Evolutionary conservation across 2,113 vertebrate genomes (phyloP).

Genomic region (Malurus cyaneus): DNA sequence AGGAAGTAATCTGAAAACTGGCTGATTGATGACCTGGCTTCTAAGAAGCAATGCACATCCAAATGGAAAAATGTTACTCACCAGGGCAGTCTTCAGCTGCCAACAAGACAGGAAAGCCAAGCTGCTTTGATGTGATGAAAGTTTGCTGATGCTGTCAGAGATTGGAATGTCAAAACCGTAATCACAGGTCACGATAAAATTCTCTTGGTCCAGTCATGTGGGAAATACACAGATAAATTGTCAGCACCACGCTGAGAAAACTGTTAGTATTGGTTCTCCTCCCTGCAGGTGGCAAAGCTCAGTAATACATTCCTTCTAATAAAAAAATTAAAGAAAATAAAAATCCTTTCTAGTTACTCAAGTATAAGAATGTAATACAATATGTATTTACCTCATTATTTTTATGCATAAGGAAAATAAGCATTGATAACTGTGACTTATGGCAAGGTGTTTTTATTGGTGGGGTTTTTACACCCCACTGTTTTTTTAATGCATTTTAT

Average conservation of each 20-base stretch:
- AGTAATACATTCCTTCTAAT: background rate
- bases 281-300: background rate
- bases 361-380: background rate
- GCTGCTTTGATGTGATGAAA: background rate
- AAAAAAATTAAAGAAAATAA: background rate
- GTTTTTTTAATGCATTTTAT: background rate
- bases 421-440: background rate
- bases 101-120: background rate
- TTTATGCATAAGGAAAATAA: background rate
- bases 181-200: background rate
- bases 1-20: background rate
- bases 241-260: background rate
- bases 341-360: background rate
- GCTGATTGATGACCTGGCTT: background rate
- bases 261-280: background rate
- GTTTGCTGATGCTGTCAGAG: background rate
- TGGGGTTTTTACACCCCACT: rapidly evolving
- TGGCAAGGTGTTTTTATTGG: background rate
- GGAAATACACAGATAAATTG: background rate
- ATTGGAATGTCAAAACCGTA: background rate
- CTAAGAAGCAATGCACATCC: background rate
- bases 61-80: background rate
- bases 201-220: background rate
- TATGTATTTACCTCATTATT: background rate
- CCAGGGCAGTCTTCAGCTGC: background rate